Percentiles rank a stretch among this genome's conserved stretches.
phyloP scores from a whole-genome alignment of 2,888 invertebrate genomes.

The Protodeltote pygarga region DNA sequence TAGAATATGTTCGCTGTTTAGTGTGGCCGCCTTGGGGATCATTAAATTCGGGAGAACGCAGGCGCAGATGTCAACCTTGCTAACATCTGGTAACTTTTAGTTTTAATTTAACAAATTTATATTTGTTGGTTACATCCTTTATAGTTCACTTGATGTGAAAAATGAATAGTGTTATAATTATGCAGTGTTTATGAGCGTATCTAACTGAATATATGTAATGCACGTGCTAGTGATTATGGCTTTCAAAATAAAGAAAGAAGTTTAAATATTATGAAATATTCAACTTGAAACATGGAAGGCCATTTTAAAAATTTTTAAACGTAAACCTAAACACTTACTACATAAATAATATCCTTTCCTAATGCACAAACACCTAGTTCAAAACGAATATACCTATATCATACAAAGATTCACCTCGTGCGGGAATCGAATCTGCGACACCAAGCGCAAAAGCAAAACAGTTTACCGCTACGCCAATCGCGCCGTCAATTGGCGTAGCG shows the following conservation, averaged over 20 bases:
- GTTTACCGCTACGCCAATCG: no score
- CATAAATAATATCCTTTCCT: no score
- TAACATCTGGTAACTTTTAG: conserved; percentile 75
- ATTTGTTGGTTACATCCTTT: conserved; percentile 45
- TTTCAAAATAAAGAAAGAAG: conserved; percentile 3
- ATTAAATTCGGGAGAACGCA: conserved; percentile 77
- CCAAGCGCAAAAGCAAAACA: no score
- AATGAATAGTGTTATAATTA: conserved; percentile 35
- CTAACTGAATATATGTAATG: conserved; percentile 26
- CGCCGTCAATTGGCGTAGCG: no score
- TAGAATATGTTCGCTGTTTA: conserved; percentile 85
- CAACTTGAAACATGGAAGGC: no score
- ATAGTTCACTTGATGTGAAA: conserved; percentile 37
- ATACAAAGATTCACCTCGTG: no score
- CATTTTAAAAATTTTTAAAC: no score
- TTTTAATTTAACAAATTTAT: conserved; percentile 57
- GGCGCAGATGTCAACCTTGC: conserved; percentile 75
- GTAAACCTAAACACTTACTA: no score
- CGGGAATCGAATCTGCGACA: no score
- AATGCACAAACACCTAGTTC: no score
- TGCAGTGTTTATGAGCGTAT: conserved; percentile 31
- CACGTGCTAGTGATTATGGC: conserved; percentile 18
- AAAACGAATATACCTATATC: no score
- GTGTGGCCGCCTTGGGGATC: conserved; percentile 80
- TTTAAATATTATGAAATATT: no score